Percentiles rank a stretch among this genome's conserved stretches.
Conservation (phyloP, 2,888 invertebrate genomes). For the Bunonema sp. region DNA sequence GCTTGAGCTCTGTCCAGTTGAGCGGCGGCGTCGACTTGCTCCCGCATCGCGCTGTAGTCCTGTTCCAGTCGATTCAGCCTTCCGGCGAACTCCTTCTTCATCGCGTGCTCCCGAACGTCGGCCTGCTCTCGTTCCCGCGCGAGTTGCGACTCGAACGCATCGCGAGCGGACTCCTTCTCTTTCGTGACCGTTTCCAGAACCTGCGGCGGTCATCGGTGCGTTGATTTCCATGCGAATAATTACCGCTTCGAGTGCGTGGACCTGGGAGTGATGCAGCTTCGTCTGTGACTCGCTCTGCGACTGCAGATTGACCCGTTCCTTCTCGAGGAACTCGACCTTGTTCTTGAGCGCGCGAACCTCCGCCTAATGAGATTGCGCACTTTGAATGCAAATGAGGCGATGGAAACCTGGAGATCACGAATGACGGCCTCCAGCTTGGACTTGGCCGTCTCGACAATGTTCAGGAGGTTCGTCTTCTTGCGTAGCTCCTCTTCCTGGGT, state of each 20-base stretch:
- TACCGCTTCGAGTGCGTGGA: slow-evolving; percentile 42
- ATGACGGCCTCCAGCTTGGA: slow-evolving; percentile 30
- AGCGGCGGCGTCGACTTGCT: slow-evolving; percentile 27
- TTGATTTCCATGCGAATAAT: background rate
- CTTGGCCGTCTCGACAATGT: slow-evolving; percentile 31
- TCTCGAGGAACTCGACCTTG: slow-evolving; percentile 40
- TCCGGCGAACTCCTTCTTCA: slow-evolving; percentile 37
- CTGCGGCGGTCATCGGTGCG: slow-evolving; percentile 5
- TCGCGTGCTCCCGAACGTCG: slow-evolving; percentile 35
- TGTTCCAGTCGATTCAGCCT: slow-evolving; percentile 42
- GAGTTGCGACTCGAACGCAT: slow-evolving; percentile 25
- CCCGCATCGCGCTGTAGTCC: slow-evolving; percentile 36
- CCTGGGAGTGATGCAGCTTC: slow-evolving; percentile 39
- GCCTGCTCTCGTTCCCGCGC: slow-evolving; percentile 12
- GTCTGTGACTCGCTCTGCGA: slow-evolving; percentile 42
- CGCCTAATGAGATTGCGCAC: too few species aligned
- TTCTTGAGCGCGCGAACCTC: slow-evolving; percentile 40
- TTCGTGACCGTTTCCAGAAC: slow-evolving; percentile 40
- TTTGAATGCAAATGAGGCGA: too few species aligned
- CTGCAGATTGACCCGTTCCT: slow-evolving; percentile 39
- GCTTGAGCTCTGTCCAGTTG: slow-evolving; percentile 19
- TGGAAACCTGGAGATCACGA: slow-evolving; percentile 34
- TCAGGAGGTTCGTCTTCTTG: slow-evolving; percentile 22
- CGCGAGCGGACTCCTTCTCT: slow-evolving; percentile 39
- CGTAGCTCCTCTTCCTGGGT: slow-evolving; percentile 31